phyloP scores from a whole-genome alignment of 2,797 vertebrate species.

The Atherinosoma microstoma region DNA sequence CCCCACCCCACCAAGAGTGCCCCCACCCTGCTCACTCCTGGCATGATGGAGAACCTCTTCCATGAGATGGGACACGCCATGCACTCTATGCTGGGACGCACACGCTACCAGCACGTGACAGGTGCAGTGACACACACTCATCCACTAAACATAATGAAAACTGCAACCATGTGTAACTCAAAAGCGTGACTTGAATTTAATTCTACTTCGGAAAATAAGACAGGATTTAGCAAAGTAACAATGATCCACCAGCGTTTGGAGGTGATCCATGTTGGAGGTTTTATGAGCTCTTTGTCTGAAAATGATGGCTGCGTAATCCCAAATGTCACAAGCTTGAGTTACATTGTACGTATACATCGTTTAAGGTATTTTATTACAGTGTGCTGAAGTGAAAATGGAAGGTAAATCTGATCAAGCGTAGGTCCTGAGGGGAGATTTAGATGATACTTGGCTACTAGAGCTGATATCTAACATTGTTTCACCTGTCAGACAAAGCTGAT shows the following conservation, averaged over 20 bases:
- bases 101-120: constrained; percentile 95
- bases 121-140: constrained; percentile 74
- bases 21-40: constrained; percentile 91
- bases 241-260: neutral
- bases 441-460: constrained; percentile 17
- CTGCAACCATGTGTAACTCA: neutral
- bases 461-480: constrained; percentile 40
- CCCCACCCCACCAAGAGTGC: constrained; percentile 83
- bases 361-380: constrained; percentile 32
- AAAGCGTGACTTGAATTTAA: neutral
- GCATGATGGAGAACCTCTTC: constrained; percentile 99
- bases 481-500: constrained; percentile 30
- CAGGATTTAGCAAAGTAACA: constrained; percentile 11
- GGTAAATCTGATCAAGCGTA: constrained; percentile 36
- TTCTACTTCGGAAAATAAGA: neutral
- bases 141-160: neutral
- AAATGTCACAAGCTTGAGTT: constrained; percentile 34
- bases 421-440: constrained; percentile 30
- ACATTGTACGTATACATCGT: constrained; percentile 2
- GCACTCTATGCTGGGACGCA: constrained; percentile 98
- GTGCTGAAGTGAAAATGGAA: constrained; percentile 29
- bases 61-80: constrained; percentile 99
- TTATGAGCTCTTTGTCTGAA: constrained; percentile 18
- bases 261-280: constrained; percentile 21
- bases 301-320: constrained; percentile 23